Conservation (phyloP, 2,888 invertebrate genomes). For the Lamproptera curius region DNA sequence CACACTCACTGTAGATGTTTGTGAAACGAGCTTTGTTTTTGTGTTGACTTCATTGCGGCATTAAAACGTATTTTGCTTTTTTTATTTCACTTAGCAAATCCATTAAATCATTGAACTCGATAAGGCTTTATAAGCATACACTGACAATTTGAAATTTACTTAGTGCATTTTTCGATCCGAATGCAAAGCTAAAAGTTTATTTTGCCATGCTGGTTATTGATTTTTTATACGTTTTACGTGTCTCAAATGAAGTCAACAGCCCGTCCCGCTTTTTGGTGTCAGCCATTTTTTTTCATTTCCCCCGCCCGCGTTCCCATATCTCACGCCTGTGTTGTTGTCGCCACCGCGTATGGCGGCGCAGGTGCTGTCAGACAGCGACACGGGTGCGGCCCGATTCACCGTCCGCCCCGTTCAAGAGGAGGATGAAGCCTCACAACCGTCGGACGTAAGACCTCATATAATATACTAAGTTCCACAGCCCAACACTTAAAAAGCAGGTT, state of each 20-base stretch:
- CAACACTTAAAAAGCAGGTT: too few relatives aligned
- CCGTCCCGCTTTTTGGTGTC: slow-evolving; percentile 9
- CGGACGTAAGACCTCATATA: slow-evolving; percentile 60
- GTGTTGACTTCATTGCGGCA: slow-evolving; percentile 13
- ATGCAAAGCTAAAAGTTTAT: too few relatives aligned
- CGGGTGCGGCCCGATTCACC: slow-evolving; percentile 78
- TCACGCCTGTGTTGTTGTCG: slow-evolving; percentile 15
- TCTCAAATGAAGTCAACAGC: slow-evolving; percentile 11
- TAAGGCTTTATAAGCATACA: not conserved
- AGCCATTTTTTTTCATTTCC: slow-evolving; percentile 9
- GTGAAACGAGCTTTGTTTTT: slow-evolving; percentile 11
- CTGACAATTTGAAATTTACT: too few relatives aligned
- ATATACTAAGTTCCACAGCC: slow-evolving; percentile 10
- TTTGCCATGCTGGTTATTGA: too few relatives aligned
- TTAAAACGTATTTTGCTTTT: not conserved
- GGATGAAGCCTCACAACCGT: slow-evolving; percentile 76
- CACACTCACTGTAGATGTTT: slow-evolving; percentile 7
- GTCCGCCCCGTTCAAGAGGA: slow-evolving; percentile 84
- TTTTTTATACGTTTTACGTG: not conserved
- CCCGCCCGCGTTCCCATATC: slow-evolving; percentile 5
- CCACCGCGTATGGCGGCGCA: slow-evolving; percentile 37
- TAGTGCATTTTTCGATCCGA: not conserved
- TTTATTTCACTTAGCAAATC: not conserved
- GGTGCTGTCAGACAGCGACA: slow-evolving; percentile 75
- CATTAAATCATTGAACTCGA: not conserved